A percentile compares a stretch with the other conserved stretches of the same genome.
These are phyloP conservation scores for Notarius lentiginosus DNA, from an alignment of 2,113 vertebrate genomes.

Conservation along the genomic window DNA sequence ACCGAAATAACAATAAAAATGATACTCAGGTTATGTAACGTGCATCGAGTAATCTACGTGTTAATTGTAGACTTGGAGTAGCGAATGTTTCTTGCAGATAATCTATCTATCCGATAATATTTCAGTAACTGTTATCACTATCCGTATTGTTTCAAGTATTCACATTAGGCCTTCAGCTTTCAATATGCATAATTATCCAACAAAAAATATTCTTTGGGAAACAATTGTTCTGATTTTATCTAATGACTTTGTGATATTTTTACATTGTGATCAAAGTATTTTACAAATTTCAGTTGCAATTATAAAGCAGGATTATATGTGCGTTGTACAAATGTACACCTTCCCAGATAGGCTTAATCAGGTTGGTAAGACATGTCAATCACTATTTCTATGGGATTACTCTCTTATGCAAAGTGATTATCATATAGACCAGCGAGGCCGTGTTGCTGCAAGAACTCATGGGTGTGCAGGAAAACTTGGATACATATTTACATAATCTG, in stretches of 20 bases:
- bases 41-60: not conserved
- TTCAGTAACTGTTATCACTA: not conserved
- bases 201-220: not conserved
- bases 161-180: not conserved
- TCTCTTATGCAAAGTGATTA: slow-evolving; percentile 63
- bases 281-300: not conserved
- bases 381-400: slow-evolving; percentile 73
- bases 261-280: not conserved
- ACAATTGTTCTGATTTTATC: not conserved
- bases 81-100: not conserved
- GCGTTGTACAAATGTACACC: slow-evolving; percentile 13
- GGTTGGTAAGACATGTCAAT: slow-evolving; percentile 66
- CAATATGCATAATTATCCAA: not conserved
- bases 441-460: slow-evolving; percentile 55
- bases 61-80: not conserved
- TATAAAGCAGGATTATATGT: not conserved
- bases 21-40: slow-evolving; percentile 19
- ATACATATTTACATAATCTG: slow-evolving; percentile 10
- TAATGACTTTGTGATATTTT: not conserved
- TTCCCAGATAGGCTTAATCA: slow-evolving; percentile 49
- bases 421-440: slow-evolving; percentile 45
- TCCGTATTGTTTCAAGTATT: not conserved
- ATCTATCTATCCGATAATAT: not conserved
- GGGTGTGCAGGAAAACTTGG: slow-evolving; percentile 49
- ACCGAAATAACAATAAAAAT: slow-evolving; percentile 23